Conservation (phyloP, 2,888 invertebrate species). For the Lasioglossum villosulum region DNA sequence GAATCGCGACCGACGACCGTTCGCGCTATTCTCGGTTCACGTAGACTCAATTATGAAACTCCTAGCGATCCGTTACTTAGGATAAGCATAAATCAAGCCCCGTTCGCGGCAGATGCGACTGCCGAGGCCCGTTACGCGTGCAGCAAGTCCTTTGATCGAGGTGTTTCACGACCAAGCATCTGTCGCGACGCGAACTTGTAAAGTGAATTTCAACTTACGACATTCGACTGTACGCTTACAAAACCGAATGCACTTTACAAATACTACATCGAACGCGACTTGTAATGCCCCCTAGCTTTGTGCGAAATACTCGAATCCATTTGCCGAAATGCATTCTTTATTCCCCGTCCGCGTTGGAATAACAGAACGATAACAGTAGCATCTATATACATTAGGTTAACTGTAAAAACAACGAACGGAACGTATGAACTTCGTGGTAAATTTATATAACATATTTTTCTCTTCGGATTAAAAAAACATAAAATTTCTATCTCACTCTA, state of each 20-base stretch:
- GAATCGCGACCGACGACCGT: background rate
- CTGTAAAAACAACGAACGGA: too few relatives aligned
- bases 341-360: background rate
- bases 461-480: too few relatives aligned
- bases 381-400: too few relatives aligned
- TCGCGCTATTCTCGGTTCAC: constrained; percentile 25
- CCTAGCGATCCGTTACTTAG: constrained; percentile 63
- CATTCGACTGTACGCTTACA: background rate
- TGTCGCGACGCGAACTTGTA: constrained; percentile 28
- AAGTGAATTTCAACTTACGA: background rate
- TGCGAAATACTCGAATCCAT: background rate
- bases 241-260: background rate
- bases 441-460: too few relatives aligned
- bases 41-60: constrained; percentile 63
- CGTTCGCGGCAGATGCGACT: constrained; percentile 64
- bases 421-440: too few relatives aligned
- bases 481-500: too few relatives aligned
- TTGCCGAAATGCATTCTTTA: background rate
- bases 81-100: constrained; percentile 63
- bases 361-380: too few relatives aligned
- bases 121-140: constrained; percentile 63
- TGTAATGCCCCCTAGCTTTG: background rate
- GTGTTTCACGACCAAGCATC: constrained; percentile 38
- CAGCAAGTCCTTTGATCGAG: constrained; percentile 33
- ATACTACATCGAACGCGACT: background rate